Evolutionary conservation across 2,113 vertebrate species (phyloP).

Genomic region (Etia nguti): DNA sequence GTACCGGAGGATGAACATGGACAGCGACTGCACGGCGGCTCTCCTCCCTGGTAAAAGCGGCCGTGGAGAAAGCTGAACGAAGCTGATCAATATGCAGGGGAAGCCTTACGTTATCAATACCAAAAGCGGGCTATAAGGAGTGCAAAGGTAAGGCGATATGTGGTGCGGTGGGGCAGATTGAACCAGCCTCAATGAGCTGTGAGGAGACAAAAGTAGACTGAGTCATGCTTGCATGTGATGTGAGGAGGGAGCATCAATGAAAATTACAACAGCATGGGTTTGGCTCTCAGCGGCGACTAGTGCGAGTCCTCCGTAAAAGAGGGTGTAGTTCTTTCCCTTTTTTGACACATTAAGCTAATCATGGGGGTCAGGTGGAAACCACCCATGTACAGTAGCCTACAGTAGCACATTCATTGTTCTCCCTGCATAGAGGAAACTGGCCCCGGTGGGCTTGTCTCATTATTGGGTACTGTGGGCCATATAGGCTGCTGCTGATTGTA

Average conservation of each 20-base stretch:
- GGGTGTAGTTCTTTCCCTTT: constrained; percentile 3
- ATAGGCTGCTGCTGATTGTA: neutral
- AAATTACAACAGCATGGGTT: neutral
- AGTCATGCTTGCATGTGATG: constrained; percentile 9
- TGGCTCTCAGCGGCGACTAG: neutral
- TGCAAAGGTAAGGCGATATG: constrained; percentile 53
- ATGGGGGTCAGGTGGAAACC: constrained; percentile 49
- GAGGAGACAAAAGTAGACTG: constrained; percentile 51
- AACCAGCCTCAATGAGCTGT: neutral
- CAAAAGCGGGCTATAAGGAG: constrained; percentile 22
- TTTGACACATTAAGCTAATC: constrained; percentile 6
- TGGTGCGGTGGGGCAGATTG: constrained; percentile 1
- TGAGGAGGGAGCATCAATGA: neutral
- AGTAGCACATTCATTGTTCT: constrained; percentile 67
- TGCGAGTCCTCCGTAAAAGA: neutral
- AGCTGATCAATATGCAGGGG: constrained; percentile 27
- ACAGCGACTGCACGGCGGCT: constrained; percentile 34
- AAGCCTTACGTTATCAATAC: neutral
- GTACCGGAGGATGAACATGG: constrained; percentile 51
- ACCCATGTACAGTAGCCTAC: constrained; percentile 44
- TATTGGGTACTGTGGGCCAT: neutral
- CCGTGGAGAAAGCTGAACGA: constrained; percentile 38
- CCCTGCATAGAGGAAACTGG: constrained; percentile 29
- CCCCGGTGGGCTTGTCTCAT: constrained; percentile 26
- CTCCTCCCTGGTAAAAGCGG: constrained; percentile 21